These are phyloP conservation scores for Lasius platythorax DNA, from an alignment of 2,888 invertebrate species.

Conservation along the genomic window DNA sequence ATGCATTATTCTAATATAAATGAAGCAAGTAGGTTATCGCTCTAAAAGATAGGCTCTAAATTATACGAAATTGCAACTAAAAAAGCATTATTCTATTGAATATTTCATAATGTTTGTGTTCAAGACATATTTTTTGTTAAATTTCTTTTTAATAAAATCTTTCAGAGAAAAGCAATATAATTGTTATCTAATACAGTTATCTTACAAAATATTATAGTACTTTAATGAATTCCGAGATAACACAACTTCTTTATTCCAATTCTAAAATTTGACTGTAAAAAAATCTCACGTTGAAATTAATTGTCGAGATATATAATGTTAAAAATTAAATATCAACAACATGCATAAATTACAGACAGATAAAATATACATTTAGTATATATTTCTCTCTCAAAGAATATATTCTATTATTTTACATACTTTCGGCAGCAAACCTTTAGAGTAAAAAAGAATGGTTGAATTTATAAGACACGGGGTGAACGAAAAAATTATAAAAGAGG, in stretches of 20 bases:
- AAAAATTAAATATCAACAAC: slow-evolving; percentile 1
- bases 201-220: neutral
- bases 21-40: neutral
- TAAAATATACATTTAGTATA: neutral
- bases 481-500: slow-evolving; percentile 26
- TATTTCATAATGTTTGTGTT: neutral
- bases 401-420: neutral
- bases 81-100: neutral
- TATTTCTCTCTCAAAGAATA: neutral
- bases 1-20: slow-evolving; percentile 34
- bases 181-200: neutral
- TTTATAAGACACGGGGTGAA: slow-evolving; percentile 18
- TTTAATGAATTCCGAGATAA: neutral
- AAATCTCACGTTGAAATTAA: neutral
- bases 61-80: slow-evolving; percentile 10
- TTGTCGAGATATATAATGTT: neutral
- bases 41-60: slow-evolving; percentile 8
- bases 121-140: neutral
- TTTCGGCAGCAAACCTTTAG: neutral
- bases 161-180: neutral
- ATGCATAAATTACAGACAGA: neutral
- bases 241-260: neutral
- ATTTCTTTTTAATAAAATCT: neutral
- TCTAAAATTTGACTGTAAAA: neutral
- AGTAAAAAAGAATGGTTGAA: neutral